Base-by-base conservation (phyloP, 2,888 invertebrate species). In the Melikaiella ostensackeni region DNA sequence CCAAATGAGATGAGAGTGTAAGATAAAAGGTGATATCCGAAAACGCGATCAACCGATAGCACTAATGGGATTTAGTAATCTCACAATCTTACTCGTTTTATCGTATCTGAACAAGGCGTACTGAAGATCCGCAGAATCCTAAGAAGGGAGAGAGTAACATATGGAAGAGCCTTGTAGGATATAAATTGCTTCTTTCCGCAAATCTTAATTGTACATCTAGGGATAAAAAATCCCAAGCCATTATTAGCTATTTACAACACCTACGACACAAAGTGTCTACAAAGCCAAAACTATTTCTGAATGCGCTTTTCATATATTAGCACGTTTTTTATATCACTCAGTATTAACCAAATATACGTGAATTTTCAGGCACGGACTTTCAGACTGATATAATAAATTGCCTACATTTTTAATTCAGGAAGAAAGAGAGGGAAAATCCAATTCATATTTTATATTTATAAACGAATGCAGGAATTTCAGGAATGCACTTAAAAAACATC, bases 1-100 rank as follows among this genome's bases (percentile, higher is more conserved):
- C 42, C 6, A 64, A 64, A 24, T 42, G 9, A 38, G 64, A 64
- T 64, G 8, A 38, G 13, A 64, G 21, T 2, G 42, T 3, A 21
- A 38, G 64, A 64, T 64, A 64, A 64, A n/a, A 38, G n/a, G 35
- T 24, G 21, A 64, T 64, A 42, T 38, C 24, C 38, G 16, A 64
- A 38, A 64, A 64, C 2, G 64, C 21, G 64, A 42, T 38, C 38
- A 24, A 64, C 35, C 75, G 77, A 81, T 81, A 80, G 76, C 61
- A 66, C 77, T 82, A 82, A 81, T 82, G 80, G 79, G 79, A 77
- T 81, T 82, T 81, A 64, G 76, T 77, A 82, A 81, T 80, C 79
- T 76, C 61, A 62, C 63, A 82, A 81, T 80, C 79, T 76, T 64
- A 62, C 61, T 33, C 59, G 74, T 57, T 74, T 78, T 78, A 78